Percentiles rank a stretch among this genome's conserved stretches.
phyloP scores from a whole-genome alignment of 2,113 vertebrate species.

The Sebastes fasciatus region DNA sequence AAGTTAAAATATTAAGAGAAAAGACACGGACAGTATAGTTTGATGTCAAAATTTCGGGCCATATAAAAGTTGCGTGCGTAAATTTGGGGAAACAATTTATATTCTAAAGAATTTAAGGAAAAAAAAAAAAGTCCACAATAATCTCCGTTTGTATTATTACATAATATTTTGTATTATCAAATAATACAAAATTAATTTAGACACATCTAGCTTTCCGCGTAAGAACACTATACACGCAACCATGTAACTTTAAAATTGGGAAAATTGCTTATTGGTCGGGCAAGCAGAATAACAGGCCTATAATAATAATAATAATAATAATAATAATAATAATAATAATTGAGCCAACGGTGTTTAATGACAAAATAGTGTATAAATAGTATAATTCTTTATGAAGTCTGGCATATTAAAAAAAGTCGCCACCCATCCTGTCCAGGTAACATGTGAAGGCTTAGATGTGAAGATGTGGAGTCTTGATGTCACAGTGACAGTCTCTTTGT shows the following conservation, averaged over 20 bases:
- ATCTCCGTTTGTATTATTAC: slow-evolving; percentile 22
- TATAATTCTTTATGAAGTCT: slow-evolving; percentile 55
- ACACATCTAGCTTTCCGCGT: slow-evolving; percentile 15
- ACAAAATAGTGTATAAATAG: slow-evolving; percentile 56
- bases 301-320: slow-evolving; percentile 68
- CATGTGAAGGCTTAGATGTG: slow-evolving; percentile 10
- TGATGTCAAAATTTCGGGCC: not conserved
- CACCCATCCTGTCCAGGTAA: not conserved
- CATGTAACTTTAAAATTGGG: slow-evolving; percentile 9
- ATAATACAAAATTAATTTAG: slow-evolving; percentile 18
- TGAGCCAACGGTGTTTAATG: slow-evolving; percentile 46
- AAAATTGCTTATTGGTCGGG: not conserved
- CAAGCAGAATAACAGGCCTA: slow-evolving; percentile 5
- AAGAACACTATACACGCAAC: slow-evolving; percentile 11
- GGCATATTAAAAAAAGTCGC: slow-evolving; percentile 47
- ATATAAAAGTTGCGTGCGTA: slow-evolving; percentile 16
- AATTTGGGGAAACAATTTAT: not conserved
- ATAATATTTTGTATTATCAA: slow-evolving; percentile 31
- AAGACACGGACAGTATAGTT: slow-evolving; percentile 11
- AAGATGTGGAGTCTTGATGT: slow-evolving; percentile 20
- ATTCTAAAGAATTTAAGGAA: not conserved
- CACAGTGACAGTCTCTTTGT: slow-evolving; percentile 65
- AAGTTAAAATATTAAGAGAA: not conserved
- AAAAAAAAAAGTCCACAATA: not conserved
- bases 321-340: slow-evolving; percentile 71